Conservation (phyloP, 2,113 vertebrate species). For the Ptyas mucosa region DNA sequence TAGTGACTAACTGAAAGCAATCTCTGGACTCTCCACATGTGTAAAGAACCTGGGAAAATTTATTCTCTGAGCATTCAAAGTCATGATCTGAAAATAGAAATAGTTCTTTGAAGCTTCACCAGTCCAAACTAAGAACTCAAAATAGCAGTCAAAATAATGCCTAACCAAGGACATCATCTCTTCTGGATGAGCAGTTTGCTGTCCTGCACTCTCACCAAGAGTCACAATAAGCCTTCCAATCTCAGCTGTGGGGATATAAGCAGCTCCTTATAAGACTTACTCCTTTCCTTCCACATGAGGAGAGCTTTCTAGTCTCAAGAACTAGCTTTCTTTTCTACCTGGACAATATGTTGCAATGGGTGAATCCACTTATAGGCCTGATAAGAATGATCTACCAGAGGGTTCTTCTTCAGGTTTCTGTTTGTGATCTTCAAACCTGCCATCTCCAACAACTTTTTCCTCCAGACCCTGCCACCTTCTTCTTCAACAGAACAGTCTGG, state of each 20-base stretch:
- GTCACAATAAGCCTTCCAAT: background rate
- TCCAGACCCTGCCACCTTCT: background rate
- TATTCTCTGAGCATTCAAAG: background rate
- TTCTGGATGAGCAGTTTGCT: background rate
- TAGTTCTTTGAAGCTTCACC: background rate
- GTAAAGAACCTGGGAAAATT: background rate
- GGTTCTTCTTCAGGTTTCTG: background rate
- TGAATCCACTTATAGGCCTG: background rate
- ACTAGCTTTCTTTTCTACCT: background rate
- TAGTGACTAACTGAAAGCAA: background rate
- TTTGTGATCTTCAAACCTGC: background rate
- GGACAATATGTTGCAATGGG: background rate
- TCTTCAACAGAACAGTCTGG: background rate
- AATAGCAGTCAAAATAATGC: background rate
- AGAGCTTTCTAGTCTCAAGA: background rate
- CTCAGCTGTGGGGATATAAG: background rate
- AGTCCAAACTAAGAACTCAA: background rate
- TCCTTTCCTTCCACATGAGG: background rate
- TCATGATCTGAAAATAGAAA: background rate
- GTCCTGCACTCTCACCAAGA: background rate
- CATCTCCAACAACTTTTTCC: background rate
- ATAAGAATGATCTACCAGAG: background rate
- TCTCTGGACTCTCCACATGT: background rate
- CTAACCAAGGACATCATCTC: background rate
- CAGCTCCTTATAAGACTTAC: background rate